phyloP scores from a whole-genome alignment of 2,888 invertebrate species.

The Bombylius major region DNA sequence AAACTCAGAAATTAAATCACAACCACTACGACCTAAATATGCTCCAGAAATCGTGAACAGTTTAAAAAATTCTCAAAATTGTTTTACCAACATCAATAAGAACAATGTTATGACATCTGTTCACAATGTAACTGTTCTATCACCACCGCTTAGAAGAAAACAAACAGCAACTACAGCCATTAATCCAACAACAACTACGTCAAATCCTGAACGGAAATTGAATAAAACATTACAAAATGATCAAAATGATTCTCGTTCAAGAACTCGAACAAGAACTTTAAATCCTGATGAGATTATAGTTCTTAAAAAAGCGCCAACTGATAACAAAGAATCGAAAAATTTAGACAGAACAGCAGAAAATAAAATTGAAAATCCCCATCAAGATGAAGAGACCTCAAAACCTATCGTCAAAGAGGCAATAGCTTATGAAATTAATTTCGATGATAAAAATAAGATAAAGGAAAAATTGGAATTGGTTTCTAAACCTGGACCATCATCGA shows the following conservation, averaged over 20 bases:
- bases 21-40: slow-evolving; percentile 3
- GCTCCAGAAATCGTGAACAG: background rate
- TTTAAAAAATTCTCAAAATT: background rate
- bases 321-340: slow-evolving; percentile 2
- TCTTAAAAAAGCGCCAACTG: slow-evolving; percentile 19
- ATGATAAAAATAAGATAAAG: slow-evolving; percentile 8
- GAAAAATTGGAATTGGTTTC: no score
- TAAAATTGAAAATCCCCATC: background rate
- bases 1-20: background rate
- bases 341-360: slow-evolving; percentile 1
- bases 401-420: slow-evolving; percentile 23
- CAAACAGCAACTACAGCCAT: slow-evolving; percentile 2
- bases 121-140: slow-evolving; percentile 33
- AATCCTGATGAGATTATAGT: slow-evolving; percentile 27
- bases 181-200: slow-evolving; percentile 10
- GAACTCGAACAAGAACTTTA: slow-evolving; percentile 24
- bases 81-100: slow-evolving; percentile 15
- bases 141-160: slow-evolving; percentile 29
- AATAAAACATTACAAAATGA: background rate
- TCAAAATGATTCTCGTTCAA: background rate
- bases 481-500: background rate
- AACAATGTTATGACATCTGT: slow-evolving; percentile 32
- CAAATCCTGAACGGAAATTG: background rate
- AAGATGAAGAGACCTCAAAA: background rate
- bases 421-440: slow-evolving; percentile 31